Evolutionary conservation across 2,888 invertebrate species (phyloP).

Genomic region (Catonia carolina): DNA sequence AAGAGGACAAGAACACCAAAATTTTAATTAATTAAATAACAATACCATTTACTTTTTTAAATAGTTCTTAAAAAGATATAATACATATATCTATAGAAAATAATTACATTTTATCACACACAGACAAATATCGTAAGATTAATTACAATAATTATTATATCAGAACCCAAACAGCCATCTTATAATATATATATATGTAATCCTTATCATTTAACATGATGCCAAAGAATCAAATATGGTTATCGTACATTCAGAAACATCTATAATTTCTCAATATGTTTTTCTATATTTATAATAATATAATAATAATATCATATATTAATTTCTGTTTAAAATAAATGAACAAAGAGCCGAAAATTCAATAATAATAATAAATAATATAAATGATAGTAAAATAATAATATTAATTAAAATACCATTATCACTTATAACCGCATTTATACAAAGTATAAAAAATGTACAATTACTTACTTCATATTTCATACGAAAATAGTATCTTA

Average conservation of each 20-base stretch:
- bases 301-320: too few relatives aligned
- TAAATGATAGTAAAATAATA: too few relatives aligned
- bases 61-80: too few relatives aligned
- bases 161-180: constrained; percentile 29
- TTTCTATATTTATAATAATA: too few relatives aligned
- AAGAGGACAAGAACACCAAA: constrained; percentile 4
- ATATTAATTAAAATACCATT: too few relatives aligned
- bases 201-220: constrained; percentile 17
- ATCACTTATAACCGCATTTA: neutral
- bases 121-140: constrained; percentile 26
- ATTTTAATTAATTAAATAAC: constrained; percentile 23
- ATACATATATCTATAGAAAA: constrained; percentile 28
- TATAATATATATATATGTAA: neutral
- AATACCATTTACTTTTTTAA: constrained; percentile 16
- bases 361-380: too few relatives aligned
- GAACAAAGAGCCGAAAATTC: too few relatives aligned
- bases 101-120: constrained; percentile 33
- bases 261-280: too few relatives aligned
- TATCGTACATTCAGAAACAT: constrained; percentile 22
- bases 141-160: too few relatives aligned
- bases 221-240: constrained; percentile 27
- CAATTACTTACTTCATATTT: neutral
- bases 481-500: constrained; percentile 5
- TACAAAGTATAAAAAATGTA: constrained; percentile 13
- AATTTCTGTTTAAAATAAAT: too few relatives aligned